Conservation (phyloP, 2,888 invertebrate species). For the Autographa pulchrina region DNA sequence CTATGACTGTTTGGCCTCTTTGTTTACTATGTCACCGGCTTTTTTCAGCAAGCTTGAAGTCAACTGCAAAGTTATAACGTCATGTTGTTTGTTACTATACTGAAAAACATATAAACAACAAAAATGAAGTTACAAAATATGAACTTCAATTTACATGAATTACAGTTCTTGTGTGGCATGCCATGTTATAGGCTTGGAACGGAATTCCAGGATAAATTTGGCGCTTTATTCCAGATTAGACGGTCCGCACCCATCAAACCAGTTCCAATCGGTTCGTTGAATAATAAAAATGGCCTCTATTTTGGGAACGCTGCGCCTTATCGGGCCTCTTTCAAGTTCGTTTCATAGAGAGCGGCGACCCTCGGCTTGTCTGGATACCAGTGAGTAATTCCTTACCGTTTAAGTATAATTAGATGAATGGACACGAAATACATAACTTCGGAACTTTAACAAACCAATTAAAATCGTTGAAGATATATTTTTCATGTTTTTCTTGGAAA, state of each 20-base stretch:
- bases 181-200: constrained; percentile 20
- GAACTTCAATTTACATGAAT: background rate
- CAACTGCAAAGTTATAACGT: background rate
- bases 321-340: constrained; percentile 73
- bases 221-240: constrained; percentile 74
- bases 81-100: background rate
- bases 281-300: constrained; percentile 84
- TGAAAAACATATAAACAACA: background rate
- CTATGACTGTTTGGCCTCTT: background rate
- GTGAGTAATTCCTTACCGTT: constrained; percentile 40
- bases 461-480: constrained; percentile 11
- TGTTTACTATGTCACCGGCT: background rate
- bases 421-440: constrained; percentile 28
- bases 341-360: constrained; percentile 62
- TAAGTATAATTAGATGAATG: constrained; percentile 44
- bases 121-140: background rate
- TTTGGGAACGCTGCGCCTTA: constrained; percentile 83
- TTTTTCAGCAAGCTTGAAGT: background rate
- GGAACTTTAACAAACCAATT: constrained; percentile 16
- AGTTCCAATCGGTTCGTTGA: constrained; percentile 82
- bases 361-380: constrained; percentile 57
- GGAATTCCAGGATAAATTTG: constrained; percentile 69
- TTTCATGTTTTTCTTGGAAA: background rate
- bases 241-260: constrained; percentile 79
- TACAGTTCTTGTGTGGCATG: constrained; percentile 4